These are phyloP conservation scores for Lepidonotus clava DNA, from an alignment of 2,888 invertebrate genomes.

Conservation along the genomic window DNA sequence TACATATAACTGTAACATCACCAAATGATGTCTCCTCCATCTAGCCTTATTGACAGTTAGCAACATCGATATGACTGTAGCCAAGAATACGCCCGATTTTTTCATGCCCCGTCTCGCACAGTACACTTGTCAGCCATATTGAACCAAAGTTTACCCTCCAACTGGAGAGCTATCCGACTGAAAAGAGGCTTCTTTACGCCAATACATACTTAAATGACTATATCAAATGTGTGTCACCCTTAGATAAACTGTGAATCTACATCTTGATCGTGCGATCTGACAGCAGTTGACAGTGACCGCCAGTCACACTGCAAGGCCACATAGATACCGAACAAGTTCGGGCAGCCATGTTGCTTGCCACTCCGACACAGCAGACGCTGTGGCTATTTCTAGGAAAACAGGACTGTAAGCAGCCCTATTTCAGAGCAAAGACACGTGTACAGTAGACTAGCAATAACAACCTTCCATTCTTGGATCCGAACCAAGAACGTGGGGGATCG, in stretches of 20 bases:
- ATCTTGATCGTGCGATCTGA: not conserved
- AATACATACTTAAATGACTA: not conserved
- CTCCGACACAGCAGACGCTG: slow-evolving; percentile 12
- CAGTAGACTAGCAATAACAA: not conserved
- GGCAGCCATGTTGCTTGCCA: slow-evolving; percentile 47
- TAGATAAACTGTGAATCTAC: no score
- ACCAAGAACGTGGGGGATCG: slow-evolving; percentile 22
- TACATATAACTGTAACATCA: not conserved
- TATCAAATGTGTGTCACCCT: no score
- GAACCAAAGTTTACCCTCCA: not conserved
- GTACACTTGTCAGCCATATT: slow-evolving; percentile 44
- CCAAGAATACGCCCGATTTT: slow-evolving; percentile 4
- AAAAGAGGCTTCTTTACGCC: not conserved
- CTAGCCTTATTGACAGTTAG: not conserved
- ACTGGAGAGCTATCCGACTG: no score
- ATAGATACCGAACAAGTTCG: slow-evolving; percentile 46
- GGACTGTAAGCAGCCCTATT: not conserved
- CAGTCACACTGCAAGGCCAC: slow-evolving; percentile 41
- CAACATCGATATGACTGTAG: not conserved
- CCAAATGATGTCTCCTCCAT: not conserved
- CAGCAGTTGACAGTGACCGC: slow-evolving; percentile 30
- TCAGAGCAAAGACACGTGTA: not conserved
- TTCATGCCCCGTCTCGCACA: not conserved
- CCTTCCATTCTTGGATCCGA: slow-evolving; percentile 41
- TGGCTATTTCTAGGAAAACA: slow-evolving; percentile 4